Evolutionary conservation across 2,888 invertebrate genomes (phyloP), one percentile per base, ranked within the genome.

Genomic region (Matsumyia berberina): DNA sequence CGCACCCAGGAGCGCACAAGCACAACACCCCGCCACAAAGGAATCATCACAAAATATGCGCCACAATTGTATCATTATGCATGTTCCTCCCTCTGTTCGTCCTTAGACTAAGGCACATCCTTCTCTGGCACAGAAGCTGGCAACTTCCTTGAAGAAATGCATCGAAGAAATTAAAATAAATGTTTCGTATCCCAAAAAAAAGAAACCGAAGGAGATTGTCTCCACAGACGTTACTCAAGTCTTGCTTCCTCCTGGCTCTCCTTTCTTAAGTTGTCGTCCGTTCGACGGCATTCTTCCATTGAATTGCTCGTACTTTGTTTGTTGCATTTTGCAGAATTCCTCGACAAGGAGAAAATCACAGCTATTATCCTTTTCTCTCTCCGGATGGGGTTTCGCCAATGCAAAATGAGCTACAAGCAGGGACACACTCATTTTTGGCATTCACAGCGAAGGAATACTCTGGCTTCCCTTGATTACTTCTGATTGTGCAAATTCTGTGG

Each of bases 91-190:
- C 17, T 33, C 12, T 33, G 51, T 64, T 72, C 55, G 70, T 72
- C n/a, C 17, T 33, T 12, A 42, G 51, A 57, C 60, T 33, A 39
- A 72, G n/a, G 7, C 11, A 70, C 44, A 62, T 78, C 62, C 78
- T n/a, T n/a, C n/a, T n/a, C n/a, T 78, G 70, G 78, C 64, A 78
- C 29, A 55, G 24, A 24, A 35, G 69, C 69, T 78, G 53, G 42
- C 51, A 51, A 15, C 33, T 33, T 17, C 33, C 17, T 15, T 39
- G 42, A 60, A 53, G 60, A 44, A 69, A 64, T 78, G 78, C 78
- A 78, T 78, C 78, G 64, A 77, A 72, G 78, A 69, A 78, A 78
- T 78, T 78, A 78, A 78, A 78, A 78, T 78, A 78, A 78, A 78
- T 72, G 78, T 78, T 72, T 78, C 70, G 57, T 58, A 31, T 51